These are phyloP conservation scores for Scomber colias DNA, from an alignment of 2,113 vertebrate species.

Conservation along the genomic window DNA sequence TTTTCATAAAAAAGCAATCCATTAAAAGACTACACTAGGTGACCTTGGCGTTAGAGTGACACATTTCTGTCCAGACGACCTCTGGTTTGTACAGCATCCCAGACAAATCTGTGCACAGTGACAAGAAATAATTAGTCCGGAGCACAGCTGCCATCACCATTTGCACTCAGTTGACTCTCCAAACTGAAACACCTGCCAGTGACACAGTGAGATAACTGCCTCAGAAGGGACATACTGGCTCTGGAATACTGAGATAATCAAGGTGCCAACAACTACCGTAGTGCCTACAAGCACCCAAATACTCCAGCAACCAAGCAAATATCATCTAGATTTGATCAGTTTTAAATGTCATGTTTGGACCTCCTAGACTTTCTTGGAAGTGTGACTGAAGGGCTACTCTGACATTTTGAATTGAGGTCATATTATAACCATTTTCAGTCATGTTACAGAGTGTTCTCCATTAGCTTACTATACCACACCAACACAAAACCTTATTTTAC, in stretches of 20 bases:
- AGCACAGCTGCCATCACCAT: constrained; percentile 58
- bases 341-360: constrained; percentile 37
- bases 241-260: constrained; percentile 31
- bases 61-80: constrained; percentile 19
- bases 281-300: constrained; percentile 13
- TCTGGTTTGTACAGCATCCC: constrained; percentile 23
- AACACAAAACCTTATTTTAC: background rate
- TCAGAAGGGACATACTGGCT: constrained; percentile 25
- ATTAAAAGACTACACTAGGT: constrained; percentile 6
- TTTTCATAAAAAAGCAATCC: constrained; percentile 19
- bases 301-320: constrained; percentile 8
- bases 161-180: constrained; percentile 62
- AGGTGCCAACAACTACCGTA: background rate
- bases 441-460: background rate
- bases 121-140: constrained; percentile 67
- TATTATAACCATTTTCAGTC: constrained; percentile 4
- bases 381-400: background rate
- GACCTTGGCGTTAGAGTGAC: constrained; percentile 40
- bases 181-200: constrained; percentile 60
- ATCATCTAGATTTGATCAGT: constrained; percentile 17
- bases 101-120: constrained; percentile 50
- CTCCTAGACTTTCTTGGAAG: constrained; percentile 14
- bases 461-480: background rate
- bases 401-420: constrained; percentile 17
- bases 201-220: constrained; percentile 40